Conservation (phyloP, 2,888 invertebrate species). For the Ichneumoninae sp. region DNA sequence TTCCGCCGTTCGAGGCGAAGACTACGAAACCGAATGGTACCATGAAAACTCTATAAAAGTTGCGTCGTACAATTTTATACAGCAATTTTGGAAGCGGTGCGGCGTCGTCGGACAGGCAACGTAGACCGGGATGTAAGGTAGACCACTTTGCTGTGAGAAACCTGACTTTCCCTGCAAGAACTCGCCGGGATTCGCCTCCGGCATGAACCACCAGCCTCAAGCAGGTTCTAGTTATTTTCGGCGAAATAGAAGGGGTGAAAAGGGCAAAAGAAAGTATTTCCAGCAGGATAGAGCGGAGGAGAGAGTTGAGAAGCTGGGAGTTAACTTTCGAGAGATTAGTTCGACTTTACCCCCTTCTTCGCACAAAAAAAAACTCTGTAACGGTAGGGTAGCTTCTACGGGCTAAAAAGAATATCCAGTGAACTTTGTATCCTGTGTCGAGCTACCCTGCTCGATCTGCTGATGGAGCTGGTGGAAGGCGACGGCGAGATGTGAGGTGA, state of each 20-base stretch:
- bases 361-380: constrained; percentile 26
- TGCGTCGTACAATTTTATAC: constrained; percentile 55
- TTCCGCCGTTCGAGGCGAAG: constrained; percentile 11
- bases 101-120: constrained; percentile 20
- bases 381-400: constrained; percentile 21
- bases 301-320: constrained; percentile 51
- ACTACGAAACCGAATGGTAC: constrained; percentile 35
- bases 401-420: constrained; percentile 55
- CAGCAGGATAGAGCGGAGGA: constrained; percentile 8
- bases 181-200: constrained; percentile 13
- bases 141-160: constrained; percentile 43
- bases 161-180: constrained; percentile 29
- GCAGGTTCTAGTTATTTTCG: constrained; percentile 49
- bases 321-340: constrained; percentile 70
- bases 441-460: constrained; percentile 38
- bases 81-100: constrained; percentile 41
- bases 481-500: constrained; percentile 7
- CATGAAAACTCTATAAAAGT: constrained; percentile 59
- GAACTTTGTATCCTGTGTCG: constrained; percentile 55
- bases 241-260: constrained; percentile 27
- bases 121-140: constrained; percentile 19
- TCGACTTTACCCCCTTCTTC: constrained; percentile 61
- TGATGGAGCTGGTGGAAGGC: constrained; percentile 29
- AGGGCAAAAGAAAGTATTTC: constrained; percentile 55
- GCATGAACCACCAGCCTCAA: constrained; percentile 16